Conservation (phyloP, 2,797 vertebrate genomes). For the Mycteria americana region DNA sequence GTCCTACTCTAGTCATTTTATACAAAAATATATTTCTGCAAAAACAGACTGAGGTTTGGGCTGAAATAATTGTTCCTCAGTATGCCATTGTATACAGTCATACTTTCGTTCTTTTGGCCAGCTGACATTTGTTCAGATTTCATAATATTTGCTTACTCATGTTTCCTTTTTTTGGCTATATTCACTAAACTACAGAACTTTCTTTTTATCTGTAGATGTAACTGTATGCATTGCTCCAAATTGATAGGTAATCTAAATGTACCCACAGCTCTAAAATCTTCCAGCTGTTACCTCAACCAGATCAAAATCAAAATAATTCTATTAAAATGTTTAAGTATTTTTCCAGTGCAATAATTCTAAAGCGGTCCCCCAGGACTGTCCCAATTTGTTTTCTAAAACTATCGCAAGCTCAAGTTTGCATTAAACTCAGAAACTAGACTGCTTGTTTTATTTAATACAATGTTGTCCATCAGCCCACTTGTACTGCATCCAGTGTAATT, state of each 20-base stretch:
- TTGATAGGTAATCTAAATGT: background rate
- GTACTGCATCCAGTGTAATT: background rate
- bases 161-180: background rate
- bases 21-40: background rate
- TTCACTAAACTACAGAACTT: slow-evolving; percentile 21
- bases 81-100: background rate
- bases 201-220: background rate
- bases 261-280: background rate
- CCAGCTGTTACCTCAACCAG: background rate
- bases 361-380: background rate
- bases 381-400: background rate
- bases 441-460: background rate
- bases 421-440: background rate
- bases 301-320: background rate
- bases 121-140: slow-evolving; percentile 41
- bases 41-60: background rate
- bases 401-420: background rate
- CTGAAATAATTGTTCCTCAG: background rate
- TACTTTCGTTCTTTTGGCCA: background rate
- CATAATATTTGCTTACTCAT: slow-evolving; percentile 18
- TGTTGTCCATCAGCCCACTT: background rate
- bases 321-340: background rate
- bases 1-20: background rate
- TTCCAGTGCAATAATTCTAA: background rate
- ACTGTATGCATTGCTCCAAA: background rate